Conservation (phyloP, 2,797 vertebrate species). For the Petrocephalus schoutedeni region DNA sequence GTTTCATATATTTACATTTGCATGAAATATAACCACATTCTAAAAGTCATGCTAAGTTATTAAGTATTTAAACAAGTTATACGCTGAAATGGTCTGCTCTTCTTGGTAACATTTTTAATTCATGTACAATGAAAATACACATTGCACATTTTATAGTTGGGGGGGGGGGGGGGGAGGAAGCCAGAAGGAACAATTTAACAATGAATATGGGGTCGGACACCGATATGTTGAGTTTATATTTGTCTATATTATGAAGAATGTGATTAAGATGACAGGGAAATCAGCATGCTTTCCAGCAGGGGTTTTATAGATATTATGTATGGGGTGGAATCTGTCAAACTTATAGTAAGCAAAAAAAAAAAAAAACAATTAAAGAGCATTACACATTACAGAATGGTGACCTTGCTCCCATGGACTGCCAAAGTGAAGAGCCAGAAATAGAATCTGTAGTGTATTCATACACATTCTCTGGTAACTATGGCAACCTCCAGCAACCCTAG, state of each 20-base stretch:
- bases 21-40: neutral
- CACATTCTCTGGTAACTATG: constrained; percentile 26
- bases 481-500: constrained; percentile 21
- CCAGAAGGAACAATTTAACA: neutral
- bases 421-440: constrained; percentile 23
- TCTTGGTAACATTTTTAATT: neutral
- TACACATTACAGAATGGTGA: constrained; percentile 12
- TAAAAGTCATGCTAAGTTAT: neutral
- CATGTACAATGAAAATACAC: neutral
- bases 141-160: neutral
- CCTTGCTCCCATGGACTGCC: constrained; percentile 16
- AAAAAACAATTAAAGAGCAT: neutral
- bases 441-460: constrained; percentile 28
- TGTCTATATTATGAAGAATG: neutral
- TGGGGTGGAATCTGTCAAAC: neutral
- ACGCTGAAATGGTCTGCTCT: neutral
- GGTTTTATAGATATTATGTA: neutral
- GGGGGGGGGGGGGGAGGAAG: neutral
- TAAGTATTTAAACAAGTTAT: neutral
- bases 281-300: neutral
- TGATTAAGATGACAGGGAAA: neutral
- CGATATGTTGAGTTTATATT: neutral
- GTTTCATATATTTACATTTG: neutral
- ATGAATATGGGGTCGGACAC: neutral
- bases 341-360: neutral